These are phyloP conservation scores for Nasonovia ribisnigri DNA, from an alignment of 2,888 invertebrate genomes.

Conservation along the genomic window DNA sequence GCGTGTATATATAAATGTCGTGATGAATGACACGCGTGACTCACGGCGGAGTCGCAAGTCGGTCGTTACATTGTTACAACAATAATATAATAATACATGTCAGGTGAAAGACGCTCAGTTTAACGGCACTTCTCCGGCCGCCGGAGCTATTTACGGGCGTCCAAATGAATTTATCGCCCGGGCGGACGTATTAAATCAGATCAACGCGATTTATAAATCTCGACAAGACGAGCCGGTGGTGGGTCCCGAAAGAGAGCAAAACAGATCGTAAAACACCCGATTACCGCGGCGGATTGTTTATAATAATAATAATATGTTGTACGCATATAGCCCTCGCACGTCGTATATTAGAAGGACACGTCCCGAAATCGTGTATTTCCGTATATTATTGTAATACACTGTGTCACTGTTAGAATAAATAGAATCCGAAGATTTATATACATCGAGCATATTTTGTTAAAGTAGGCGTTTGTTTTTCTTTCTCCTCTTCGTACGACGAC, in stretches of 20 bases:
- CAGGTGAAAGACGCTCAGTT: background rate
- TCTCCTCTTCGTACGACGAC: background rate
- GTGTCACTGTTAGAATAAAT: background rate
- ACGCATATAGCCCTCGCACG: background rate
- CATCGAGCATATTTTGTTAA: background rate
- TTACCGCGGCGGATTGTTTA: background rate
- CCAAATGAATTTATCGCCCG: background rate
- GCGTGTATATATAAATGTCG: background rate
- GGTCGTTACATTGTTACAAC: background rate
- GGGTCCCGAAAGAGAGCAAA: background rate
- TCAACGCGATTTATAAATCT: background rate
- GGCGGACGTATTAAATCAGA: background rate
- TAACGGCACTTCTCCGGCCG: background rate
- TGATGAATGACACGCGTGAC: background rate
- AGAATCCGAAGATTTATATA: constrained; percentile 22
- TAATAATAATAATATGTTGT: background rate
- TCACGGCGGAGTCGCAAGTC: background rate
- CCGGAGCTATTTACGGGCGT: background rate
- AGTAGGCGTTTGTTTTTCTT: background rate
- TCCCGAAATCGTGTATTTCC: background rate
- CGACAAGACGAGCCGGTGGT: background rate
- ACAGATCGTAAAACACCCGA: constrained; percentile 6
- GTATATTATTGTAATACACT: background rate
- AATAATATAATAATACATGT: background rate
- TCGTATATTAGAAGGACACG: background rate